Percentiles rank a stretch among this genome's conserved stretches.
Evolutionary conservation across 1,140 invertebrate species (phyloP).

Genomic region (Teleogryllus occipitalis): DNA sequence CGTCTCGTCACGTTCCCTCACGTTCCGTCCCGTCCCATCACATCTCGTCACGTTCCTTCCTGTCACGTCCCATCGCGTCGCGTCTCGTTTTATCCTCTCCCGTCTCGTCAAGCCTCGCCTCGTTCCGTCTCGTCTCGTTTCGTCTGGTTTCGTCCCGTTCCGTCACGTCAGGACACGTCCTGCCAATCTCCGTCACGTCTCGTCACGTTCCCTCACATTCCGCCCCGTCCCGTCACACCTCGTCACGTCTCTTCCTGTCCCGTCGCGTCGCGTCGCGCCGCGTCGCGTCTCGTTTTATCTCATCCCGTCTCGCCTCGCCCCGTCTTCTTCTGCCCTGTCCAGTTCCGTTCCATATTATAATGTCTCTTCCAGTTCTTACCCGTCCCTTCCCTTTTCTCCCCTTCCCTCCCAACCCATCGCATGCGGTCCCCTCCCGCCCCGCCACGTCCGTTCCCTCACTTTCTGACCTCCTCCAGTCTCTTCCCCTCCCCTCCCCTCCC

Average conservation of each 20-base stretch:
- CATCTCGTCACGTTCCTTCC: conserved; percentile 20
- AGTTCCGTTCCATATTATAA: conserved; percentile 20
- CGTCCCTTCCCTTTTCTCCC: conserved; percentile 18
- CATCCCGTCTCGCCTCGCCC: conserved; percentile 18
- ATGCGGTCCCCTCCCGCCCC: conserved; percentile 11
- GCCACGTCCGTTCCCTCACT: neutral
- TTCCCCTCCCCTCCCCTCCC: neutral
- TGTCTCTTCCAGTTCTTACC: conserved; percentile 18
- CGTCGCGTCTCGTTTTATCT: conserved; percentile 14
- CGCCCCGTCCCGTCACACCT: conserved; percentile 21
- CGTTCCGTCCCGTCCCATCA: conserved; percentile 18
- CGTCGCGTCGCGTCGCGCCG: too few species aligned
- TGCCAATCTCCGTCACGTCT: conserved; percentile 21
- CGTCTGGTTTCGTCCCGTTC: neutral
- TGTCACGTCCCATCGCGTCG: conserved; percentile 20
- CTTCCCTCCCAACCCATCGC: conserved; percentile 15
- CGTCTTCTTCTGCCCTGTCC: conserved; percentile 18
- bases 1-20: too few species aligned
- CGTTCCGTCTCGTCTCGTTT: too few species aligned
- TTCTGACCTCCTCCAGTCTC: neutral
- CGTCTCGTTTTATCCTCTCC: too few species aligned
- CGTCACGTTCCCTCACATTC: conserved; percentile 23
- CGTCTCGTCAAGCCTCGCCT: too few species aligned
- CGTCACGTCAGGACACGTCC: conserved; percentile 22
- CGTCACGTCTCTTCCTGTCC: neutral